phyloP scores from a whole-genome alignment of 2,113 vertebrate species.

The Nestor notabilis region DNA sequence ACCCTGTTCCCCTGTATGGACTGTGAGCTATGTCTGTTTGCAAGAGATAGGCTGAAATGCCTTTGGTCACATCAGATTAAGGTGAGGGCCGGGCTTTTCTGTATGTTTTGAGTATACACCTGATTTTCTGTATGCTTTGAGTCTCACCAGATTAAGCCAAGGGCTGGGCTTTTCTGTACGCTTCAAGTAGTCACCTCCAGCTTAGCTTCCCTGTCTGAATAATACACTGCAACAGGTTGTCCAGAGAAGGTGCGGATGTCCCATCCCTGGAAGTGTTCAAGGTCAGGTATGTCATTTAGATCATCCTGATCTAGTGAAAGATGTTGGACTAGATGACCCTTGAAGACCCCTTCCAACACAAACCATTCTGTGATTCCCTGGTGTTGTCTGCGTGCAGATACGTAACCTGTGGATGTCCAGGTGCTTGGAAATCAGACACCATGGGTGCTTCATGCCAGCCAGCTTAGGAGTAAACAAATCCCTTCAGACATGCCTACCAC shows the following conservation, averaged over 20 bases:
- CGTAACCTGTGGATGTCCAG: neutral
- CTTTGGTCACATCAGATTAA: neutral
- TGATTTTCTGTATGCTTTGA: no score
- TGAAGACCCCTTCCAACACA: neutral
- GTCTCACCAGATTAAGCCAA: neutral
- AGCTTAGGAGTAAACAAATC: neutral
- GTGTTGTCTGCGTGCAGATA: fast-evolving
- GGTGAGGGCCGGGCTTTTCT: neutral
- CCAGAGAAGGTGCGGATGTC: neutral
- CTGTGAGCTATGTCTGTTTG: neutral
- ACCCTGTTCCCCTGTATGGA: neutral
- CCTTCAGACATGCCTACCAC: neutral
- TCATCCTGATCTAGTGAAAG: neutral
- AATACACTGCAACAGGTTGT: neutral
- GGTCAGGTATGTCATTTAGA: neutral
- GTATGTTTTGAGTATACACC: neutral
- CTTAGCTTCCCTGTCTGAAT: neutral
- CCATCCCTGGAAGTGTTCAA: neutral
- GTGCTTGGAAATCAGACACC: neutral
- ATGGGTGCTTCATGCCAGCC: neutral
- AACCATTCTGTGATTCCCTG: neutral
- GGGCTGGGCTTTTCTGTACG: neutral
- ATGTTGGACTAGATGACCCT: neutral
- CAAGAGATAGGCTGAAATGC: neutral
- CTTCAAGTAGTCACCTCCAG: neutral